Conservation (phyloP, 2,888 invertebrate genomes). For the Nemoura dubitans region DNA sequence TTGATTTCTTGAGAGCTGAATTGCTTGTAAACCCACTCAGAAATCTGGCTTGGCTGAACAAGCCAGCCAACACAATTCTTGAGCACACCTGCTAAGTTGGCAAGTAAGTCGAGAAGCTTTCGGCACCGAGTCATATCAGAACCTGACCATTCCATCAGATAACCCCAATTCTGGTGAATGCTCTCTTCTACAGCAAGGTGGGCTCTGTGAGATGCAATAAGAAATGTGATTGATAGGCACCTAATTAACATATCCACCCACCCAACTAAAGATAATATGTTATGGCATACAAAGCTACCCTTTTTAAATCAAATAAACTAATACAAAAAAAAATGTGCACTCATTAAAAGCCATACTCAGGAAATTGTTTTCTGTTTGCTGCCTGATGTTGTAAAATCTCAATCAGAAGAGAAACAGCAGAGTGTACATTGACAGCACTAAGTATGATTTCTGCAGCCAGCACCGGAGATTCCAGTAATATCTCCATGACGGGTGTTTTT, state of each 20-base stretch:
- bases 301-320: too few species aligned
- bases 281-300: too few species aligned
- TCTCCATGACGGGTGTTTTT: constrained; percentile 41
- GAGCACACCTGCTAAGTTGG: constrained; percentile 33
- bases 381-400: constrained; percentile 39
- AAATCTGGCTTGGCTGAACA: background rate
- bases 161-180: constrained; percentile 35
- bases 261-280: too few species aligned
- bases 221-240: background rate
- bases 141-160: background rate
- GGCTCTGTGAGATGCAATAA: background rate
- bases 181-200: background rate
- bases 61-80: constrained; percentile 18
- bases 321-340: too few species aligned
- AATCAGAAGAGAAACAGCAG: background rate
- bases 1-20: constrained; percentile 7
- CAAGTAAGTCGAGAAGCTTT: constrained; percentile 38
- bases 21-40: constrained; percentile 37
- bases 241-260: too few species aligned
- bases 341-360: background rate
- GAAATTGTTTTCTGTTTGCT: constrained; percentile 20
- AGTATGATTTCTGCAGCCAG: background rate
- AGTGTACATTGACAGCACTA: background rate
- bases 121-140: background rate
- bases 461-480: constrained; percentile 2